Evolutionary conservation across 2,797 vertebrate genomes (phyloP).

Genomic region (Poecilia picta): DNA sequence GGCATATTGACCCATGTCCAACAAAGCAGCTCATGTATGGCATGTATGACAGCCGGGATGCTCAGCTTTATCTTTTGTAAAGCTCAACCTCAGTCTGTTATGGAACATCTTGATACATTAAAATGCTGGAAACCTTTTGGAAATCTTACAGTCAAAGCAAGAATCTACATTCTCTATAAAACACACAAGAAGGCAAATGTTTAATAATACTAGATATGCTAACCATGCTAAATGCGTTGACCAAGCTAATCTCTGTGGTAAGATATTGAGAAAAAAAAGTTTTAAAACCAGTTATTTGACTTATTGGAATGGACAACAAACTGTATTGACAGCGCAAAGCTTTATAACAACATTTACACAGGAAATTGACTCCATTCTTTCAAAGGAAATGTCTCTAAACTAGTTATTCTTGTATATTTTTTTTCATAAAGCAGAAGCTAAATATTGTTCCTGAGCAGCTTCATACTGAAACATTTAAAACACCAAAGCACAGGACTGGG

Average conservation of each 20-base stretch:
- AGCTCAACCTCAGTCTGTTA: not conserved
- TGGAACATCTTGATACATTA: slow-evolving; percentile 1
- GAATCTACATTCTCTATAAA: not conserved
- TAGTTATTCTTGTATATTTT: not conserved
- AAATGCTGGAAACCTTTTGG: not conserved
- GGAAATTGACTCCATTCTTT: not conserved
- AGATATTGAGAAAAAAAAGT: not conserved
- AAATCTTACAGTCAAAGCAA: not conserved
- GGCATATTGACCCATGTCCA: not conserved
- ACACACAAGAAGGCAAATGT: not conserved
- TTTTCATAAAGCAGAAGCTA: not conserved
- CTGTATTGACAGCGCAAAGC: not conserved
- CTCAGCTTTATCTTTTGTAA: not conserved
- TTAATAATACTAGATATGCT: not conserved
- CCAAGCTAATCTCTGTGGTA: not conserved
- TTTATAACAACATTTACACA: not conserved
- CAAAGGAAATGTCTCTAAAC: not conserved
- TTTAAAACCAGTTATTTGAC: not conserved
- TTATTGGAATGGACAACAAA: not conserved
- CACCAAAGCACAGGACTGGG: slow-evolving; percentile 25
- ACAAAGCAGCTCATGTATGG: too few relatives aligned
- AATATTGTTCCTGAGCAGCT: slow-evolving; percentile 30
- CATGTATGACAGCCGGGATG: not conserved
- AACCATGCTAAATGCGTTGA: not conserved
- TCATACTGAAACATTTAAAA: slow-evolving; percentile 43